Evolutionary conservation across 2,797 vertebrate species (phyloP).

Genomic region (Enteromius unitaeniatus): DNA sequence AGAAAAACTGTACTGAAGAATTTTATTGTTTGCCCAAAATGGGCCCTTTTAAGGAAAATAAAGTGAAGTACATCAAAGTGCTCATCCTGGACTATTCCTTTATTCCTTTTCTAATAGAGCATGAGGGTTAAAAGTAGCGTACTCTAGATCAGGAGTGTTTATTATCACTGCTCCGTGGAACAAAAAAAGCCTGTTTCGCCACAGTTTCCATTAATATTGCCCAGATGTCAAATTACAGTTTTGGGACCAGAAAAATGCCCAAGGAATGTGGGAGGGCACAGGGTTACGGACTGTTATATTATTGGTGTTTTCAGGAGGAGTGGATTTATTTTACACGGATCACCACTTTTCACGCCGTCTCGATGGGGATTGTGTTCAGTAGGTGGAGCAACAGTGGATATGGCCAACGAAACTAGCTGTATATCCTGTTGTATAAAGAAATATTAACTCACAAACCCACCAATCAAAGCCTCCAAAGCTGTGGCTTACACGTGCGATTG

Average conservation of each 20-base stretch:
- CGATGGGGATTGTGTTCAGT: conserved; percentile 39
- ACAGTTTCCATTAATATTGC: conserved; percentile 60
- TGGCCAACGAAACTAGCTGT: conserved; percentile 12
- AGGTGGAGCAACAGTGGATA: conserved; percentile 5
- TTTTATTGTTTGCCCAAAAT: not conserved
- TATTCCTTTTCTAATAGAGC: conserved; percentile 37
- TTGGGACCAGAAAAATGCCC: conserved; percentile 56
- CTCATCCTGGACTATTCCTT: conserved; percentile 31
- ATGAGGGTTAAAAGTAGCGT: conserved; percentile 35
- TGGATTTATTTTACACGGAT: conserved; percentile 47
- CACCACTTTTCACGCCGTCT: conserved; percentile 37
- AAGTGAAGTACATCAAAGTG: conserved; percentile 9
- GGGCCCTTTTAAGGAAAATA: not conserved
- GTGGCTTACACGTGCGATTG: not conserved
- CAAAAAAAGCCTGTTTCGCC: conserved; percentile 55
- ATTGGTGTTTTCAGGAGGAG: conserved; percentile 58
- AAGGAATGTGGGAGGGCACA: conserved; percentile 63
- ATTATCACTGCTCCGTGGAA: conserved; percentile 55
- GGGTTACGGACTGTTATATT: conserved; percentile 55
- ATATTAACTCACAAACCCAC: not conserved
- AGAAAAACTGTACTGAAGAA: not conserved
- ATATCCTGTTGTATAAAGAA: conserved; percentile 24
- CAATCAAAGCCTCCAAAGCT: not conserved
- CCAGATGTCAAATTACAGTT: conserved; percentile 66
- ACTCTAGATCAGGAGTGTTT: conserved; percentile 44